Evolutionary conservation across 2,888 invertebrate genomes (phyloP), one percentile per base, ranked within the genome.

Genomic region (Cecidostiba fungosa): DNA sequence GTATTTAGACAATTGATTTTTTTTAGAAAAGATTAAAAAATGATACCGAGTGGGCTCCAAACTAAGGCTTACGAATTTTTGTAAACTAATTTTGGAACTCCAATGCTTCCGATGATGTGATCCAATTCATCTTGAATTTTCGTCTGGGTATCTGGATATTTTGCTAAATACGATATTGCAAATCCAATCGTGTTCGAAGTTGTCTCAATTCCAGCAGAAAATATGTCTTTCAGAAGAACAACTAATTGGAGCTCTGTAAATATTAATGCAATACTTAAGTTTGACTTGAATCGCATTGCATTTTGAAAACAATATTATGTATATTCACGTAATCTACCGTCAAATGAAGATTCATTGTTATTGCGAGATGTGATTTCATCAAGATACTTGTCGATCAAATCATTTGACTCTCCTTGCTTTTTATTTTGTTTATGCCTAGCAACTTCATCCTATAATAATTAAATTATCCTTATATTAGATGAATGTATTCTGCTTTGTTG

Each of bases 181-280:
- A 97, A 97, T 66, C 96, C 96, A 91, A 97, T 94, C 72, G 96
- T 95, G 91, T 97, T 97, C 84, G 95, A 96, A 0, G 97, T 97
- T 0, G 97, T 97, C 93, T 97, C 97, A 0, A 97, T 96, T 0
- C 97, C 97, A 39, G 97, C 97, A 94, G 97, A 95, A 90, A 97
- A 97, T 95, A 97, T 95, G 90, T 97, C 97, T 95, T 97, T 95
- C 88, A 97, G 96, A 89, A 96, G 95, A 0, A 97, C 96, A 82
- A 97, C 92, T 77, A 97, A 93, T 89, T 97, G 97, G 14, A 95
- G 95, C 91, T 97, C 97, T 85, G 26, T 16, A 70, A 76, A 26
- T 8, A 36, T 29, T 66, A 69, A 69, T 77, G 0, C n/a, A 72
- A 39, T 36, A 23, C 0, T n/a, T n/a, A n/a, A n/a, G 19, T 1